phyloP scores from a whole-genome alignment of 2,113 vertebrate genomes.

The Pipra filicauda region DNA sequence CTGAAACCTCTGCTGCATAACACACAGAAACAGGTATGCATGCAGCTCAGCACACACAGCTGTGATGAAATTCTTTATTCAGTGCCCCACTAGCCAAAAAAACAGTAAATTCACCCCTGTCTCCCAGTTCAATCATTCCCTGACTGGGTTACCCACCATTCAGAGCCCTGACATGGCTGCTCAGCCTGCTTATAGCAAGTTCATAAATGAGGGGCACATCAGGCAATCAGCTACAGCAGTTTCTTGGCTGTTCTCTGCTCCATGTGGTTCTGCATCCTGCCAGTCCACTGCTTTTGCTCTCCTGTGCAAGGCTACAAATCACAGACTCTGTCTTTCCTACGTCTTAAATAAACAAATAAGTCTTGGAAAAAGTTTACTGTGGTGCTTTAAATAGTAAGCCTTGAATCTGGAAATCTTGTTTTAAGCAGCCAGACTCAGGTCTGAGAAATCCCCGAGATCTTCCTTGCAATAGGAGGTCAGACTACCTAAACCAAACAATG shows the following conservation, averaged over 20 bases:
- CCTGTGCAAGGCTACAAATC: background rate
- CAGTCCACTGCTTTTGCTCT: background rate
- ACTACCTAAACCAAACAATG: background rate
- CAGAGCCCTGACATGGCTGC: background rate
- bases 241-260: background rate
- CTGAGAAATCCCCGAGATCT: background rate
- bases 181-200: background rate
- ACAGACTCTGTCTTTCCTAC: background rate
- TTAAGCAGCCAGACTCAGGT: background rate
- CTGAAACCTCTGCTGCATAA: background rate
- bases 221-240: background rate
- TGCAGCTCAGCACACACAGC: background rate
- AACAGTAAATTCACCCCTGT: background rate
- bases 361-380: background rate
- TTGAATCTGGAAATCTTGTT: background rate
- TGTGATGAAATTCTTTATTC: background rate
- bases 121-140: background rate
- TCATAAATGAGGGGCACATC: background rate
- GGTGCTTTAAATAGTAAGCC: background rate
- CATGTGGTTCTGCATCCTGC: background rate
- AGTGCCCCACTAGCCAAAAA: background rate
- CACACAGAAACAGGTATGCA: background rate
- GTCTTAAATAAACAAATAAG: background rate
- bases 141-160: background rate
- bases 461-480: background rate